These are phyloP conservation scores for Lophius piscatorius DNA, from an alignment of 2,113 vertebrate genomes.

Conservation along the genomic window DNA sequence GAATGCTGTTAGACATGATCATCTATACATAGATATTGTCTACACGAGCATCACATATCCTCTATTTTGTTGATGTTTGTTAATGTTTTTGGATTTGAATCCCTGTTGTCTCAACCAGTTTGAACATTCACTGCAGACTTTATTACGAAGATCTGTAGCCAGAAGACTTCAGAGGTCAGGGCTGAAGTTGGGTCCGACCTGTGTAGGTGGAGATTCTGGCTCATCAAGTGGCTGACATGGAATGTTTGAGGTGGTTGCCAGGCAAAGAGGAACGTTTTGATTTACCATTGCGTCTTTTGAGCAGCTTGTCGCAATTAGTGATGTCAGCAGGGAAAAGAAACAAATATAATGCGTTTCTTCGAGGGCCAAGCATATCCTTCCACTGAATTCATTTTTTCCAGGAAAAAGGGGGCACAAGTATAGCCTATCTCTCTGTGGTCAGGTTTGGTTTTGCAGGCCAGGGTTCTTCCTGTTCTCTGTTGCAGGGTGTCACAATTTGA, in stretches of 20 bases:
- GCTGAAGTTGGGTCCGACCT: conserved; percentile 58
- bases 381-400: conserved; percentile 78
- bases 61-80: conserved; percentile 51
- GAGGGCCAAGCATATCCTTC: conserved; percentile 71
- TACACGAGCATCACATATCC: conserved; percentile 54
- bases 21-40: conserved; percentile 67
- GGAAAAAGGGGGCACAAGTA: conserved; percentile 64
- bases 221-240: conserved; percentile 45
- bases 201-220: conserved; percentile 72
- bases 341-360: conserved; percentile 77
- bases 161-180: conserved; percentile 57
- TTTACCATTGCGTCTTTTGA: conserved; percentile 64
- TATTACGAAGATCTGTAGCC: conserved; percentile 27
- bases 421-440: conserved; percentile 29
- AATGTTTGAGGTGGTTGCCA: conserved; percentile 74
- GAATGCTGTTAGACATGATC: conserved; percentile 67
- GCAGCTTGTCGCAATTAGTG: conserved; percentile 82
- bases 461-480: conserved; percentile 22
- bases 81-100: conserved; percentile 37
- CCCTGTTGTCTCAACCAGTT: conserved; percentile 21
- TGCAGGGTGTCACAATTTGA: conserved; percentile 5
- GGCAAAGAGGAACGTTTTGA: conserved; percentile 77
- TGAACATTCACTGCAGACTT: conserved; percentile 41
- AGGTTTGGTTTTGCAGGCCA: conserved; percentile 30
- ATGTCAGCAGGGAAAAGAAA: conserved; percentile 76